Percentiles rank a stretch among this genome's conserved stretches.
Evolutionary conservation across 2,113 vertebrate species (phyloP).

Genomic region (Scartelaos histophorus): DNA sequence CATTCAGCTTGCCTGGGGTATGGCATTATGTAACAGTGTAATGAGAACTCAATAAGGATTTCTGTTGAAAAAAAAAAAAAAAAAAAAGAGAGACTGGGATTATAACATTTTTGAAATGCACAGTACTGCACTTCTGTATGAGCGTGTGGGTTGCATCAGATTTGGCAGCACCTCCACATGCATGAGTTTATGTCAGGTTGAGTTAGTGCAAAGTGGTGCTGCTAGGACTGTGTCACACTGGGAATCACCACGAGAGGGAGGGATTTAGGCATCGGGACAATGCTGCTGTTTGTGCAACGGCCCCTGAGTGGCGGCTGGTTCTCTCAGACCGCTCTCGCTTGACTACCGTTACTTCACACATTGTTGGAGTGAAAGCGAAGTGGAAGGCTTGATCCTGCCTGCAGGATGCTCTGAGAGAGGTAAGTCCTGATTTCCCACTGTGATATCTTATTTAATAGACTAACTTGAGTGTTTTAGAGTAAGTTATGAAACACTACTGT

Average conservation of each 20-base stretch:
- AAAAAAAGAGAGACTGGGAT: slow-evolving; percentile 13
- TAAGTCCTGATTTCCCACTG: slow-evolving; percentile 52
- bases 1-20: slow-evolving; percentile 18
- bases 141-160: slow-evolving; percentile 21
- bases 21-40: slow-evolving; percentile 62
- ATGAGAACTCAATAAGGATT: slow-evolving; percentile 23
- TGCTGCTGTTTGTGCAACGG: slow-evolving; percentile 80
- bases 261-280: slow-evolving; percentile 76
- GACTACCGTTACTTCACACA: slow-evolving; percentile 67
- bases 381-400: slow-evolving; percentile 60
- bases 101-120: slow-evolving; percentile 13
- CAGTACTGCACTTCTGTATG: slow-evolving; percentile 7
- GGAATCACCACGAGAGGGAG: slow-evolving; percentile 74
- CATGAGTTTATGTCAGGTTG: slow-evolving; percentile 59
- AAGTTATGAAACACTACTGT: slow-evolving; percentile 13
- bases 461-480: slow-evolving; percentile 21
- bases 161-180: slow-evolving; percentile 22
- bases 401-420: slow-evolving; percentile 65
- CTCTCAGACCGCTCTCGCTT: slow-evolving; percentile 70
- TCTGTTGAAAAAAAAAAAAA: neutral
- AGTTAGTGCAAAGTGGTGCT: slow-evolving; percentile 63
- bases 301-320: slow-evolving; percentile 72
- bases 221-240: slow-evolving; percentile 62
- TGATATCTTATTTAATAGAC: slow-evolving; percentile 22
- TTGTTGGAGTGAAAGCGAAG: slow-evolving; percentile 69